These are phyloP conservation scores for Timema podura DNA, from an alignment of 2,888 invertebrate species.

Conservation along the genomic window DNA sequence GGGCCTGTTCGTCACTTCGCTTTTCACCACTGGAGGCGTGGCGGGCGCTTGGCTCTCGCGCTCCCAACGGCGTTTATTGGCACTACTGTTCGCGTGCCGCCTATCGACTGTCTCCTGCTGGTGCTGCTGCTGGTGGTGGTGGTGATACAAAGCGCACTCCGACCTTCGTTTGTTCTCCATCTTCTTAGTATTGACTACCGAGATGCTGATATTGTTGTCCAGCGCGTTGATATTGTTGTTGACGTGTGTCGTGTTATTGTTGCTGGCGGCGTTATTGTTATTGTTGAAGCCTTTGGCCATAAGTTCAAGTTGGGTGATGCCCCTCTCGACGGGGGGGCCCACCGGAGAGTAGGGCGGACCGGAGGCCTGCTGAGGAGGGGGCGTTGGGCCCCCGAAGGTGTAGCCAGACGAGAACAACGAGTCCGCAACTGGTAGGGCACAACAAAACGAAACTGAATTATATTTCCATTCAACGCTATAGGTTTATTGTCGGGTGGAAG, in stretches of 20 bases:
- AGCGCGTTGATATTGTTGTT: slow-evolving; percentile 20
- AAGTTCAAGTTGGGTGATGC: slow-evolving; percentile 61
- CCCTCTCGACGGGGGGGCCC: slow-evolving; percentile 41
- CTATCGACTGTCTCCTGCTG: slow-evolving; percentile 4
- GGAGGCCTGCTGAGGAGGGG: slow-evolving; percentile 58
- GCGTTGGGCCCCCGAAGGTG: slow-evolving; percentile 62
- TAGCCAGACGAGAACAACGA: slow-evolving; percentile 62
- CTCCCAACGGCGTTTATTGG: slow-evolving; percentile 26
- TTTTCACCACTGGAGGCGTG: slow-evolving; percentile 25
- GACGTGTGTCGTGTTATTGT: slow-evolving; percentile 23
- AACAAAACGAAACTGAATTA: neutral
- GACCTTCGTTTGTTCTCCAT: slow-evolving; percentile 24
- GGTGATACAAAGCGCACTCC: slow-evolving; percentile 23
- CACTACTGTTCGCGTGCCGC: slow-evolving; percentile 1
- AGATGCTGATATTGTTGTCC: slow-evolving; percentile 15
- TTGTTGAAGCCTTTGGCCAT: slow-evolving; percentile 48
- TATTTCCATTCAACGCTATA: neutral
- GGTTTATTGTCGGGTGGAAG: no score
- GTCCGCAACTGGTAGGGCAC: slow-evolving; percentile 45
- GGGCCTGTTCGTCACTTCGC: slow-evolving; percentile 22
- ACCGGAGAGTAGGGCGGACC: slow-evolving; percentile 64
- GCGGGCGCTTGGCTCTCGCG: slow-evolving; percentile 14
- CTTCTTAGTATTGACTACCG: slow-evolving; percentile 20
- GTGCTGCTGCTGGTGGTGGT: slow-evolving; percentile 11
- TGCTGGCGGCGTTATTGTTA: slow-evolving; percentile 39